These are phyloP conservation scores for Aleiodes sp. DNA, from an alignment of 1,140 invertebrate species.

Conservation along the genomic window DNA sequence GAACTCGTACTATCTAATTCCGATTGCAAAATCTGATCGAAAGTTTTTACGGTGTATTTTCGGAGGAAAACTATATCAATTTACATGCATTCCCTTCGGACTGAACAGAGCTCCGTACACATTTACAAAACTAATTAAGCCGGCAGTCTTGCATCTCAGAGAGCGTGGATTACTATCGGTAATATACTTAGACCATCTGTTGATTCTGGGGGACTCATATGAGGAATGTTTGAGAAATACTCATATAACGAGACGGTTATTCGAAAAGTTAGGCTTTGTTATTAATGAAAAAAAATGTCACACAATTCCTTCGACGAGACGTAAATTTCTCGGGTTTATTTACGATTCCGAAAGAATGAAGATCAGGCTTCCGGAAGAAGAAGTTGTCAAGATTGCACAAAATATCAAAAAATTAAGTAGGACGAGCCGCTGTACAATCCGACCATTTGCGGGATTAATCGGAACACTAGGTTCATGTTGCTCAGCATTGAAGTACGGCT, in stretches of 20 bases:
- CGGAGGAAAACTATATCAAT: slow-evolving; percentile 14
- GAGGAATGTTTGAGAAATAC: not conserved
- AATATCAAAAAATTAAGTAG: slow-evolving; percentile 10
- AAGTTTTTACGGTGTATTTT: slow-evolving; percentile 28
- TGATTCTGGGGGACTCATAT: slow-evolving; percentile 9
- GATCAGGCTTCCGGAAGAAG: slow-evolving; percentile 15
- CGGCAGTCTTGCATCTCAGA: slow-evolving; percentile 29
- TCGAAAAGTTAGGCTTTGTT: slow-evolving; percentile 21
- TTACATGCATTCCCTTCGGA: slow-evolving; percentile 27
- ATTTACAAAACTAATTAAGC: slow-evolving; percentile 46
- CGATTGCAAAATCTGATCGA: not conserved
- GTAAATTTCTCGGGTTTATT: slow-evolving; percentile 26
- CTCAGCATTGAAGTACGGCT: not conserved
- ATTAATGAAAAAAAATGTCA: slow-evolving; percentile 23
- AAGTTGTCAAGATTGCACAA: not conserved
- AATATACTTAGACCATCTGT: slow-evolving; percentile 25
- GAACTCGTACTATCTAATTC: slow-evolving; percentile 26
- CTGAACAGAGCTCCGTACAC: slow-evolving; percentile 33
- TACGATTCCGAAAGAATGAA: slow-evolving; percentile 11
- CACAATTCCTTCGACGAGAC: not conserved
- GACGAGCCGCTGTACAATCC: not conserved
- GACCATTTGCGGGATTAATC: slow-evolving; percentile 20
- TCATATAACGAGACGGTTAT: not conserved
- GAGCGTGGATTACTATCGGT: slow-evolving; percentile 5
- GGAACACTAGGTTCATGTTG: slow-evolving; percentile 21